Conservation (phyloP, 2,888 invertebrate genomes). For the Drosophila tripunctata region DNA sequence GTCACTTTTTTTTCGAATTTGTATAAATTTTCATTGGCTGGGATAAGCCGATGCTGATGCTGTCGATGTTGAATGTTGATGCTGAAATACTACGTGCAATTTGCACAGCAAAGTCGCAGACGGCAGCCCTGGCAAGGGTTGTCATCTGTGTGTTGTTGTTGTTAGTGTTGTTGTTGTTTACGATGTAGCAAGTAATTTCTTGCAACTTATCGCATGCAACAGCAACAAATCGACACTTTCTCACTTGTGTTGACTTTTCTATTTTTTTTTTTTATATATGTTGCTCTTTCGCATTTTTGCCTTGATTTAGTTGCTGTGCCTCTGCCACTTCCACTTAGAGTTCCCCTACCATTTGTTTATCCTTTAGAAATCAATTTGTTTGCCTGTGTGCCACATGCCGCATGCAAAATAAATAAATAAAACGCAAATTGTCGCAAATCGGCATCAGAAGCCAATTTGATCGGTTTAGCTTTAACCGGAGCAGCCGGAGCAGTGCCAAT, state of each 20-base stretch:
- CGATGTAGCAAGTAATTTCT: slow-evolving; percentile 75
- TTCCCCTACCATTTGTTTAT: slow-evolving; percentile 17
- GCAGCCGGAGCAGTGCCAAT: slow-evolving; percentile 38
- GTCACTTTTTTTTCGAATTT: slow-evolving; percentile 82
- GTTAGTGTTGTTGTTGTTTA: slow-evolving; percentile 67
- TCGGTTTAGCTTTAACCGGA: slow-evolving; percentile 70
- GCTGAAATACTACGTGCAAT: slow-evolving; percentile 81
- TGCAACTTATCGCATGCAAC: slow-evolving; percentile 76
- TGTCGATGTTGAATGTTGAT: slow-evolving; percentile 63
- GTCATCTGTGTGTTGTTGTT: slow-evolving; percentile 4
- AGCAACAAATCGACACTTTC: slow-evolving; percentile 44
- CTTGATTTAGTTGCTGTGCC: slow-evolving; percentile 71
- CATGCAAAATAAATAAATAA: slow-evolving; percentile 74
- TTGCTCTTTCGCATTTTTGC: too few relatives aligned
- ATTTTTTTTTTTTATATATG: slow-evolving; percentile 44
- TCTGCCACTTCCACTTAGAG: slow-evolving; percentile 2
- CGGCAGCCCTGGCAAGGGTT: slow-evolving; percentile 35
- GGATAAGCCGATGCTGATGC: slow-evolving; percentile 70
- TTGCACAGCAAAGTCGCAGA: slow-evolving; percentile 28
- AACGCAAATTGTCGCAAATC: slow-evolving; percentile 67
- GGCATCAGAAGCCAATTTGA: slow-evolving; percentile 74
- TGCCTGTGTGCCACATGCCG: slow-evolving; percentile 41
- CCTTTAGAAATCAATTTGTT: slow-evolving; percentile 68
- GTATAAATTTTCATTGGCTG: slow-evolving; percentile 81
- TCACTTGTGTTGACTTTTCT: slow-evolving; percentile 43